Percentiles rank a stretch among this genome's conserved stretches.
phyloP scores from a whole-genome alignment of 2,797 vertebrate species.

The Takifugu ocellatus region DNA sequence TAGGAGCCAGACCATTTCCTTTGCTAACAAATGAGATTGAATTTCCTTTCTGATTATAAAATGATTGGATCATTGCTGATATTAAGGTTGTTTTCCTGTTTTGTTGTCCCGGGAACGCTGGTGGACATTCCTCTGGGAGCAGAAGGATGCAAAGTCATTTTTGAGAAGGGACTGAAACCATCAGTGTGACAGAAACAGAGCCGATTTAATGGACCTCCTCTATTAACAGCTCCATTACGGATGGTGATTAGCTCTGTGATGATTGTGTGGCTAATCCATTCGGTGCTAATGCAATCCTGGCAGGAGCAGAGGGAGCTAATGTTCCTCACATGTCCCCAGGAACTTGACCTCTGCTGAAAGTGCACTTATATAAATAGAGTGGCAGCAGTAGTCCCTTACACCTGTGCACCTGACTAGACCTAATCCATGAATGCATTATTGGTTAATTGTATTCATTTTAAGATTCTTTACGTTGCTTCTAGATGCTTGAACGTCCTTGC shows the following conservation, averaged over 20 bases:
- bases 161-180: constrained; percentile 31
- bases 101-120: constrained; percentile 45
- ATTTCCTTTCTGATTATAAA: constrained; percentile 65
- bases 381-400: no score
- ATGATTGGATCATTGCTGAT: constrained; percentile 53
- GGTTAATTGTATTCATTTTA: no score
- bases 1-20: no score
- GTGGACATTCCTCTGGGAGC: constrained; percentile 34
- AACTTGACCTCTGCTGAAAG: constrained; percentile 21
- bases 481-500: no score
- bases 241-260: constrained; percentile 38
- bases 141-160: constrained; percentile 29
- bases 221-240: constrained; percentile 44
- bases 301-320: constrained; percentile 50
- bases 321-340: constrained; percentile 42
- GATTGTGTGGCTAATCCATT: constrained; percentile 30
- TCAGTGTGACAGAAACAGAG: constrained; percentile 22
- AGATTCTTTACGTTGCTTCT: no score
- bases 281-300: constrained; percentile 23
- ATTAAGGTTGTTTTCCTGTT: constrained; percentile 50
- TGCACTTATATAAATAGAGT: no score
- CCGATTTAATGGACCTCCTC: constrained; percentile 27
- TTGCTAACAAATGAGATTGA: no score
- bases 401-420: no score
- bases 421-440: no score